Evolutionary conservation across 2,113 vertebrate genomes (phyloP), one percentile per base, ranked within the genome.

Genomic region (Argyrosomus japonicus): DNA sequence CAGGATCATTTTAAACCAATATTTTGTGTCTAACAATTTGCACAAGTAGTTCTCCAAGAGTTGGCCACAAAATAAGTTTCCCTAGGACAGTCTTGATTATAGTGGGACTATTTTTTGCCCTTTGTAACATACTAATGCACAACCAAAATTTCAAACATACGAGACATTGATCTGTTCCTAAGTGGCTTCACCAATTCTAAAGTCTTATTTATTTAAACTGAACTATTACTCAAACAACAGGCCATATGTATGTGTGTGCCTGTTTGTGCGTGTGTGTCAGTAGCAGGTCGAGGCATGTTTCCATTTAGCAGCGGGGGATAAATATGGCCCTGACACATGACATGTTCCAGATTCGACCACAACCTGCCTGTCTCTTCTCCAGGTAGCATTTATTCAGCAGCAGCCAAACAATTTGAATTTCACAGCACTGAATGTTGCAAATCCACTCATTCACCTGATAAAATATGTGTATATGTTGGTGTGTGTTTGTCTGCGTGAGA

Each of bases 261-360:
- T 40, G 43, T 56, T 13, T 77, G 69, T 81, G 60, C 11, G 3
- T 43, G 63, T 19, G n/a, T 57, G 32, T 75, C 79, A 89, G 86
- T 65, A 85, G 75, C 81, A 93, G 77, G 92, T 91, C 58, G 12
- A 63, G 87, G 83, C 93, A 92, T 85, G 93, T 89, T 93, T 89
- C 82, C 84, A 88, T 92, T 92, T 90, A 90, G 84, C 77, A 81
- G 79, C 58, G n/a, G 47, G 82, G 85, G 89, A 93, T 91, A 93
- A 93, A 93, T 92, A 87, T 56, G 86, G 75, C 82, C 87, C 75
- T 84, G 91, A 93, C 93, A 93, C 71, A 89, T 83, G 89, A 91
- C 88, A 91, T 88, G 92, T 89, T 86, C 88, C 88, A 93, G 88
- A 89, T 78, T 90, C 75, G 53, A 89, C 92, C 89, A 53, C 81